Conservation (phyloP, 2,888 invertebrate genomes). For the Chrysodeixis includens region DNA sequence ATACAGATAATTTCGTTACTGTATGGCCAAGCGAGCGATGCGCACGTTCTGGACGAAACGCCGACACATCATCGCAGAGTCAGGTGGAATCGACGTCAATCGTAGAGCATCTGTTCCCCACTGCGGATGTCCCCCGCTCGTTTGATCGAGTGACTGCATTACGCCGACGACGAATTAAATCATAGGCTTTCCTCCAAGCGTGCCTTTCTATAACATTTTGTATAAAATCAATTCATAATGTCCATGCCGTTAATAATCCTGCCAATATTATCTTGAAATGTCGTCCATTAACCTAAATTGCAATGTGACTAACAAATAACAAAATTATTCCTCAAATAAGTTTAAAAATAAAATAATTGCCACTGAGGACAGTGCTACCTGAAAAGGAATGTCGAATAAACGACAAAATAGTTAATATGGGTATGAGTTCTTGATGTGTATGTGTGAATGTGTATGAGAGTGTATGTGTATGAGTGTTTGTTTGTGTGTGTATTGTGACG, state of each 20-base stretch:
- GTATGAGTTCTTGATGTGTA: constrained; percentile 44
- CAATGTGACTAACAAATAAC: constrained; percentile 68
- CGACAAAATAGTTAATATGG: constrained; percentile 69
- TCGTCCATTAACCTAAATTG: constrained; percentile 73
- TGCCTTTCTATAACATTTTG: constrained; percentile 89
- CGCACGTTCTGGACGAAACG: constrained; percentile 47
- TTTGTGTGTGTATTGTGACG: constrained; percentile 35
- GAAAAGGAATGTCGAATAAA: constrained; percentile 76
- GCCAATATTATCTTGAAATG: constrained; percentile 66
- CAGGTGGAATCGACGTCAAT: constrained; percentile 64
- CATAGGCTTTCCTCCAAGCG: constrained; percentile 88
- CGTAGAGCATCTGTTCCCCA: constrained; percentile 64
- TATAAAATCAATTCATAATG: constrained; percentile 82
- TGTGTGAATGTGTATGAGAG: constrained; percentile 37
- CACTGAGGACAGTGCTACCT: constrained; percentile 71
- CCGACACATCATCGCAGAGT: constrained; percentile 58
- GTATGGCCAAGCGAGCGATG: constrained; percentile 44
- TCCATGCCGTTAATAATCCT: constrained; percentile 58
- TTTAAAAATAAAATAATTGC: constrained; percentile 60
- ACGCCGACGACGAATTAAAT: constrained; percentile 85
- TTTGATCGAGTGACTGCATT: constrained; percentile 75
- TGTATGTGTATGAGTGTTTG: constrained; percentile 30
- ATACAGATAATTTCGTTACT: constrained; percentile 54
- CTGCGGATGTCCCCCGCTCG: constrained; percentile 70
- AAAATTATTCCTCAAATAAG: constrained; percentile 70